Evolutionary conservation across 2,797 vertebrate genomes (phyloP).

Genomic region (Pseudochaenichthys georgianus): DNA sequence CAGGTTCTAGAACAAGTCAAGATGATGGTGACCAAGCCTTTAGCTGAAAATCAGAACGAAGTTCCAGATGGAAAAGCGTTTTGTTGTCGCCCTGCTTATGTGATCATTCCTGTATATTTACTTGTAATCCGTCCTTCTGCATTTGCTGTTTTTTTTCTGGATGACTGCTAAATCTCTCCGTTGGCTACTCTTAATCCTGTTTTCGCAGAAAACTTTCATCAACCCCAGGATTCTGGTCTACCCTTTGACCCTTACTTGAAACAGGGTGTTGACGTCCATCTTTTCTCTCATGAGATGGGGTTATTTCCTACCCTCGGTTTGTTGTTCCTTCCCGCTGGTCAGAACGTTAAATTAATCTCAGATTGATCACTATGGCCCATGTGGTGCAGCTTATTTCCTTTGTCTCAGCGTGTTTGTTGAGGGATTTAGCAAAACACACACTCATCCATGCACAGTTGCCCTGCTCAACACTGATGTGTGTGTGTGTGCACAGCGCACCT

Average conservation of each 20-base stretch:
- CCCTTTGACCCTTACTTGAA: slow-evolving; percentile 57
- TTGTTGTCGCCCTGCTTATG: slow-evolving; percentile 33
- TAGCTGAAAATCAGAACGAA: slow-evolving; percentile 45
- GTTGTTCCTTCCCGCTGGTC: slow-evolving; percentile 19
- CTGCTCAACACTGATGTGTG: slow-evolving; percentile 34
- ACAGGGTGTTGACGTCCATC: slow-evolving; percentile 47
- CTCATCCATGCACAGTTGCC: slow-evolving; percentile 22
- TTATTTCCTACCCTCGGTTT: background rate
- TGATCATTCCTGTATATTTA: slow-evolving; percentile 47
- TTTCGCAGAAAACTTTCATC: slow-evolving; percentile 68
- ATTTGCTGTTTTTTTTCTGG: slow-evolving; percentile 56
- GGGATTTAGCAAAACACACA: slow-evolving; percentile 41
- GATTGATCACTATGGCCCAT: slow-evolving; percentile 51
- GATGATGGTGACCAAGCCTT: slow-evolving; percentile 57
- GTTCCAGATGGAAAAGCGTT: slow-evolving; percentile 64
- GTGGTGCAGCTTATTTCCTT: slow-evolving; percentile 58
- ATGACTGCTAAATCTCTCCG: slow-evolving; percentile 68
- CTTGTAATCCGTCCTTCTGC: slow-evolving; percentile 68
- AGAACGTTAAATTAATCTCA: slow-evolving; percentile 55
- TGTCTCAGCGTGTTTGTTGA: slow-evolving; percentile 36
- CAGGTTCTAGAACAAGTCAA: slow-evolving; percentile 60
- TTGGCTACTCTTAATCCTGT: slow-evolving; percentile 69
- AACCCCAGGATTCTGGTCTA: slow-evolving; percentile 44
- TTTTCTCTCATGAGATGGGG: slow-evolving; percentile 9
- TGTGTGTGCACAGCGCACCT: slow-evolving; percentile 5